Conservation (phyloP, 2,888 invertebrate species). For the Hesperia comma region DNA sequence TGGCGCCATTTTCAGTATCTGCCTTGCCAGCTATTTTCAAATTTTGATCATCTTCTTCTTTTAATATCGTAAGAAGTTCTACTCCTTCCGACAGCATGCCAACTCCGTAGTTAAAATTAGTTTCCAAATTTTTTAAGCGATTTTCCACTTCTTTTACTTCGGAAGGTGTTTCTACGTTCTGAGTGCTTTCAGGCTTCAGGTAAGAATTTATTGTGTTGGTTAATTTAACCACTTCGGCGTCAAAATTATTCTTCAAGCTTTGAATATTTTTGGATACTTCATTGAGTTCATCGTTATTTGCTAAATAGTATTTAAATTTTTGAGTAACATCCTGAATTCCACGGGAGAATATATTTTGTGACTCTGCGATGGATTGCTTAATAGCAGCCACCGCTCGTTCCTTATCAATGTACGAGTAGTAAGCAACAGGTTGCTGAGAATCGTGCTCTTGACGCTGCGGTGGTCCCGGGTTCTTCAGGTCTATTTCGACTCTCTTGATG, state of each 20-base stretch:
- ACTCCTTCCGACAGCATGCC: conserved; percentile 62
- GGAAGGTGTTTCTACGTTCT: conserved; percentile 42
- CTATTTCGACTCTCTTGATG: conserved; percentile 60
- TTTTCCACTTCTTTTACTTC: conserved; percentile 48
- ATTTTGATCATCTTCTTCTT: conserved; percentile 51
- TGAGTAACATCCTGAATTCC: conserved; percentile 60
- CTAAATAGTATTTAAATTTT: conserved; percentile 59
- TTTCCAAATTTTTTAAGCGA: conserved; percentile 52
- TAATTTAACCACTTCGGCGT: conserved; percentile 60
- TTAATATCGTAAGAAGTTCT: conserved; percentile 54
- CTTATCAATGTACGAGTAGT: conserved; percentile 50
- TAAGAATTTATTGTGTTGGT: conserved; percentile 59
- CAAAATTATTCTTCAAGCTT: conserved; percentile 58
- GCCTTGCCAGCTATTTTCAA: conserved; percentile 31
- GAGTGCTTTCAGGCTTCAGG: conserved; percentile 48
- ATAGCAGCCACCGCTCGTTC: conserved; percentile 54
- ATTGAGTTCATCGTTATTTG: conserved; percentile 58
- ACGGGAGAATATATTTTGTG: conserved; percentile 51
- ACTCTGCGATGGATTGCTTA: conserved; percentile 59
- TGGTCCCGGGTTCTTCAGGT: conserved; percentile 67
- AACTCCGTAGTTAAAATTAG: conserved; percentile 62
- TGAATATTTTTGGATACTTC: conserved; percentile 59
- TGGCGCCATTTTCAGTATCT: conserved; percentile 37
- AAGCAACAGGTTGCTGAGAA: conserved; percentile 69
- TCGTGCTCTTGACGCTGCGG: conserved; percentile 76